Conservation (phyloP, 2,888 invertebrate species). For the Lottia scabra region DNA sequence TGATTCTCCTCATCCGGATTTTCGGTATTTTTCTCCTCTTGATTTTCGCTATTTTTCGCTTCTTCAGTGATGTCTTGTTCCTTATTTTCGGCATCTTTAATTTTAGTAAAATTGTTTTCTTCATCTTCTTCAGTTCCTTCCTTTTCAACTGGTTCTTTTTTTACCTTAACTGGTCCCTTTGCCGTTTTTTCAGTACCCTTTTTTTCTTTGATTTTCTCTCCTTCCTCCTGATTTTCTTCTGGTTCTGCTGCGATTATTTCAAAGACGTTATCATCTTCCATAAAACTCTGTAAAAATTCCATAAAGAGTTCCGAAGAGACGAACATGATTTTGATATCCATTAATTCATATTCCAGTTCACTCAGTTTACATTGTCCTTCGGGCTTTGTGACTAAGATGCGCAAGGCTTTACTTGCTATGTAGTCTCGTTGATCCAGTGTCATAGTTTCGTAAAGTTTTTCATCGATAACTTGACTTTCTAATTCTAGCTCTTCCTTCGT, state of each 20-base stretch:
- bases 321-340: not conserved
- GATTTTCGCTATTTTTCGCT: not conserved
- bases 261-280: not conserved
- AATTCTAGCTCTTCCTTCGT: not conserved
- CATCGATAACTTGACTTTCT: constrained; percentile 1
- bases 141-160: not conserved
- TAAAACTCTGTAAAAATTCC: constrained; percentile 1
- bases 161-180: not conserved
- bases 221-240: not conserved
- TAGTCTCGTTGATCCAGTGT: not conserved
- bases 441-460: not conserved
- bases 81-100: not conserved
- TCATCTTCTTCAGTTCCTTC: not conserved
- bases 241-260: not conserved
- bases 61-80: not conserved
- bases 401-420: not conserved
- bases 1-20: not conserved
- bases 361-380: not conserved
- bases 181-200: not conserved
- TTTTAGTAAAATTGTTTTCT: no score
- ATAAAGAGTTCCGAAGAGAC: not conserved
- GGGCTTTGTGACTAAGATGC: not conserved
- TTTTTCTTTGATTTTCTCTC: not conserved
- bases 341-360: not conserved
- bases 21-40: not conserved